Evolutionary conservation across 2,888 invertebrate genomes (phyloP).

Genomic region (Aporophyla nigra): DNA sequence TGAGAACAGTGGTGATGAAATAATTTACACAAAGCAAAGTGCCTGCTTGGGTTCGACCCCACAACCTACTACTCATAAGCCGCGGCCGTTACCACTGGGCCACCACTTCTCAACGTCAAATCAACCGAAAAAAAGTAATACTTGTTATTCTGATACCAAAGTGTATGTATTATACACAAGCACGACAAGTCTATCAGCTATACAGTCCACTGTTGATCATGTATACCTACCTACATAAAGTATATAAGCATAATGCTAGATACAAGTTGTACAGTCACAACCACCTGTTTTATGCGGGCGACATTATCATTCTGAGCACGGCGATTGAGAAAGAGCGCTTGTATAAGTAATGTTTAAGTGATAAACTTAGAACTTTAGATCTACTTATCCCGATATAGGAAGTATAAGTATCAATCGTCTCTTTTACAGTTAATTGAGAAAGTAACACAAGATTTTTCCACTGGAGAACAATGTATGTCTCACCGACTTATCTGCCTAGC

Average conservation of each 20-base stretch:
- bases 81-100: too few relatives aligned
- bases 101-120: too few relatives aligned
- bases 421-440: neutral
- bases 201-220: neutral
- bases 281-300: constrained; percentile 34
- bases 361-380: constrained; percentile 32
- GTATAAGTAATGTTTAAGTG: constrained; percentile 36
- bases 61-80: too few relatives aligned
- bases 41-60: too few relatives aligned
- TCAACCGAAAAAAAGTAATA: neutral
- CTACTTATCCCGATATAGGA: neutral
- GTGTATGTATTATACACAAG: neutral
- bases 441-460: neutral
- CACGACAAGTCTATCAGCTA: neutral
- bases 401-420: constrained; percentile 4
- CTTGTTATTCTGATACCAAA: neutral
- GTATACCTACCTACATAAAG: too few relatives aligned
- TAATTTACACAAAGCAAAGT: too few relatives aligned
- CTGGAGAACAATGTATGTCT: too few relatives aligned
- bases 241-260: constrained; percentile 1
- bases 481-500: too few relatives aligned
- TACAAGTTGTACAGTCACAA: neutral
- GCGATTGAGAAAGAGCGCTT: constrained; percentile 22
- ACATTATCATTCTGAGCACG: constrained; percentile 42
- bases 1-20: too few relatives aligned